phyloP scores from a whole-genome alignment of 2,113 vertebrate species.

The Rhizomys pruinosus region DNA sequence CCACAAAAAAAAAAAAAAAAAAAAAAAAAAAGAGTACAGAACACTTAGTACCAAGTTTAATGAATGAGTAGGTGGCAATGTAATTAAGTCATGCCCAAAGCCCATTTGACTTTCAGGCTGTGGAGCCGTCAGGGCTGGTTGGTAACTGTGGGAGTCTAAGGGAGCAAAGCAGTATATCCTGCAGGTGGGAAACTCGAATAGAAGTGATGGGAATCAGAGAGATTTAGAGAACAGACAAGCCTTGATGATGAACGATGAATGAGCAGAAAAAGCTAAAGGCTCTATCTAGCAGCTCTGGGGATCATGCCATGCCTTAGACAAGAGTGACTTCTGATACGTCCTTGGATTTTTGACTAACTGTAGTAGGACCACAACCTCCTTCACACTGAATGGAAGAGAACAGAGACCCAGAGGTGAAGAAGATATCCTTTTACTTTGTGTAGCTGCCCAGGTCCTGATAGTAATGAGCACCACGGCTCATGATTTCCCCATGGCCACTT shows the following conservation, averaged over 20 bases:
- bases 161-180: neutral
- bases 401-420: neutral
- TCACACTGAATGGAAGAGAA: neutral
- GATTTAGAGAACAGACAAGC: neutral
- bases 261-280: neutral
- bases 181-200: too few species aligned
- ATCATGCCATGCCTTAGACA: neutral
- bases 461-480: neutral
- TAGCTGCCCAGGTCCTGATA: neutral
- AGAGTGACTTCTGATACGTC: neutral
- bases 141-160: fast-evolving
- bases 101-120: neutral
- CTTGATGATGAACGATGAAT: neutral
- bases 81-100: neutral
- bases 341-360: neutral
- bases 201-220: neutral
- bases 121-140: neutral
- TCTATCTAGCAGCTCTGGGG: neutral
- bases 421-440: too few species aligned
- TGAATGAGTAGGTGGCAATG: fast-evolving
- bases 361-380: fast-evolving
- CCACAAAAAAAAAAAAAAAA: too few species aligned
- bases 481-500: neutral
- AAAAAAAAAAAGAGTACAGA: too few species aligned
- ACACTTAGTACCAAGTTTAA: too few species aligned